Evolutionary conservation across 1,140 invertebrate genomes (phyloP).

Genomic region (Mactra quadrangularis): DNA sequence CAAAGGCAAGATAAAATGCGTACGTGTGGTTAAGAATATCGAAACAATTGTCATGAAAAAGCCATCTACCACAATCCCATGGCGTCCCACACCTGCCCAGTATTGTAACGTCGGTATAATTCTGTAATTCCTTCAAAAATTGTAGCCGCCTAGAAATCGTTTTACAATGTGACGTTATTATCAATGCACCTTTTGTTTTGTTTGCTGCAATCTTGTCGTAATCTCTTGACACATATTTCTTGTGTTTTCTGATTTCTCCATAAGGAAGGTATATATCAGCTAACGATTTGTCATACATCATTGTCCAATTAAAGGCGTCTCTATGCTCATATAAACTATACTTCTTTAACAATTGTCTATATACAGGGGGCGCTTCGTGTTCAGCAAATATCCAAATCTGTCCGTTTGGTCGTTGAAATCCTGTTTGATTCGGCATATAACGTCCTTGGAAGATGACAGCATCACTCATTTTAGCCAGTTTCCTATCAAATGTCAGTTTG

Average conservation of each 20-base stretch:
- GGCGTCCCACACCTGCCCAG: not conserved
- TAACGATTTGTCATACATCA: not conserved
- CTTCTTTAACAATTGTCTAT: not conserved
- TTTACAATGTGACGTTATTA: not conserved
- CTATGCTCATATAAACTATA: not conserved
- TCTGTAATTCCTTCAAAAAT: not conserved
- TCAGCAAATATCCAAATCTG: slow-evolving; percentile 35
- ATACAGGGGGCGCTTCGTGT: not conserved
- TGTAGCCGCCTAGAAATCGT: not conserved
- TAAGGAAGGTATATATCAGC: slow-evolving; percentile 21
- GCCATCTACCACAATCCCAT: slow-evolving; percentile 3
- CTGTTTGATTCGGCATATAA: not conserved
- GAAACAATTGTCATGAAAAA: slow-evolving; percentile 5
- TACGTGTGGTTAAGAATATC: slow-evolving; percentile 11
- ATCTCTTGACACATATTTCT: not conserved
- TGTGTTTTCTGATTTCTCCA: not conserved
- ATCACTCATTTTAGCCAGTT: not conserved
- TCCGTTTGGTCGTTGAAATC: not conserved
- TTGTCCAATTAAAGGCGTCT: slow-evolving; percentile 28
- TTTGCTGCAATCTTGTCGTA: not conserved
- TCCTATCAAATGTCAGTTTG: slow-evolving; percentile 8
- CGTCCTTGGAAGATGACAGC: slow-evolving; percentile 19
- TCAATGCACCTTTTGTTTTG: not conserved
- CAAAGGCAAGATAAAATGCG: slow-evolving; percentile 35
- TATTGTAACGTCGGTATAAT: slow-evolving; percentile 12